phyloP scores from a whole-genome alignment of 37 sponge, comb jelly and placozoan species.

The Haliclona indistincta region DNA sequence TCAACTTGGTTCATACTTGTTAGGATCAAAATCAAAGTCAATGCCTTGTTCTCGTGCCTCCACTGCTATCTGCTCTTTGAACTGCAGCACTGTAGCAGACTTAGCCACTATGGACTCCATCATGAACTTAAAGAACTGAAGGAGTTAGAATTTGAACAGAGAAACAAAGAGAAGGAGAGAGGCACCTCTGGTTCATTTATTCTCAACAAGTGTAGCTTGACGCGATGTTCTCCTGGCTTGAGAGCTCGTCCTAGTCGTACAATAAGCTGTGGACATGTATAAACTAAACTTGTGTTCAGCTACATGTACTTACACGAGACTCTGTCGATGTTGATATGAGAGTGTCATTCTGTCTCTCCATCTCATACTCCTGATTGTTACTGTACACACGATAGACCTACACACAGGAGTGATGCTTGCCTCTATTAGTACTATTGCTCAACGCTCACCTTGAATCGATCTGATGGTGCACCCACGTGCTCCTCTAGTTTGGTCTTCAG shows the following conservation, averaged over 20 bases:
- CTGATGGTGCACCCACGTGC: constrained; percentile 26
- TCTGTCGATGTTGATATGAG: constrained; percentile 59
- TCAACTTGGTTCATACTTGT: constrained; percentile 31
- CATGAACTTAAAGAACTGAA: constrained; percentile 70
- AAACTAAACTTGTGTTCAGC: background rate
- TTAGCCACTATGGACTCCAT: constrained; percentile 82
- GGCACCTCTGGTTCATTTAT: constrained; percentile 58
- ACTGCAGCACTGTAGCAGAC: constrained; percentile 63
- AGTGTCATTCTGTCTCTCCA: constrained; percentile 59
- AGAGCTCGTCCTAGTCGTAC: constrained; percentile 82
- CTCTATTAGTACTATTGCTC: too few relatives aligned
- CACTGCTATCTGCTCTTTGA: constrained; percentile 69
- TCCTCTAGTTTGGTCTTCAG: constrained; percentile 65
- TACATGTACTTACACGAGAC: constrained; percentile 27
- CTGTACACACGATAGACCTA: constrained; percentile 79
- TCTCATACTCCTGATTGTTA: constrained; percentile 88
- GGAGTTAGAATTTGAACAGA: constrained; percentile 1
- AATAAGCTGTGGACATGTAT: constrained; percentile 38
- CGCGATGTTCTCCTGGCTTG: constrained; percentile 74
- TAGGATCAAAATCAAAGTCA: constrained; percentile 19
- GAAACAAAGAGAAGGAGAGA: background rate
- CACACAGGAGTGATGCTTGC: too few relatives aligned
- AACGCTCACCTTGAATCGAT: constrained; percentile 77
- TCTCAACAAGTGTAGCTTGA: constrained; percentile 60
- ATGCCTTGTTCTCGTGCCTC: constrained; percentile 55